Evolutionary conservation across 2,797 vertebrate genomes (phyloP), one percentile per base, ranked within the genome.

Genomic region (Coracias cyanogaster): DNA sequence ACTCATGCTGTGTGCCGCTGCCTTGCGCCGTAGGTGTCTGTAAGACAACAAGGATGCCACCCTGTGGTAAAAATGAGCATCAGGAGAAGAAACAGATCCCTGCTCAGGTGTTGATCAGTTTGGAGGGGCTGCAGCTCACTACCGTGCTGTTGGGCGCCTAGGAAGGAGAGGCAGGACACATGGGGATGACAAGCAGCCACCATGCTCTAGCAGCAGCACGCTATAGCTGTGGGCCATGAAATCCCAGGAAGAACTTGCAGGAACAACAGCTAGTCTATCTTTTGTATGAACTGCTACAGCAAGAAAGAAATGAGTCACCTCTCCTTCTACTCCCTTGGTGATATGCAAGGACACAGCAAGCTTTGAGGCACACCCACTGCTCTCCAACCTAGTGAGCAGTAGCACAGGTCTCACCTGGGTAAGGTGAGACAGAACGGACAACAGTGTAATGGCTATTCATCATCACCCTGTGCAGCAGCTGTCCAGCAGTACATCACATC

Each of bases 41-140:
- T 3, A 12, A 46, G 88, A 41, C 54, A 64, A 6, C 88, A 64
- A 82, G 24, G 92, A 37, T 78, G 96, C 86, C 96, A 91, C 88
- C 82, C 45, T 6, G 90, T 72, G 94, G 93, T 15, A 69, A 66
- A 81, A 28, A 12, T 2, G 69, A 76, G 93, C 54, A 64, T 43
- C 70, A 6, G 31, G 43, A 58, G 35, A 12, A 22, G 41, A 18
- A 83, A 41, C 20, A 5, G 60, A 37, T 20, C 10, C 18, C 57
- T 2, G 12, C 3, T 9, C 45, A 5, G 55, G 13, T 3, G 9
- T 46, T 14, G 22, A 16, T 14, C 49, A 2, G 7, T 28, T 45
- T 12, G 54, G 25, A 45, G n/a, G 0, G 6, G 3, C 22, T 18
- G n/a, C 37, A n/a, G 57, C 37, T 57, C 22, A 7, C 3, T 2